phyloP scores from a whole-genome alignment of 2,797 vertebrate species.

The Brotula barbata region DNA sequence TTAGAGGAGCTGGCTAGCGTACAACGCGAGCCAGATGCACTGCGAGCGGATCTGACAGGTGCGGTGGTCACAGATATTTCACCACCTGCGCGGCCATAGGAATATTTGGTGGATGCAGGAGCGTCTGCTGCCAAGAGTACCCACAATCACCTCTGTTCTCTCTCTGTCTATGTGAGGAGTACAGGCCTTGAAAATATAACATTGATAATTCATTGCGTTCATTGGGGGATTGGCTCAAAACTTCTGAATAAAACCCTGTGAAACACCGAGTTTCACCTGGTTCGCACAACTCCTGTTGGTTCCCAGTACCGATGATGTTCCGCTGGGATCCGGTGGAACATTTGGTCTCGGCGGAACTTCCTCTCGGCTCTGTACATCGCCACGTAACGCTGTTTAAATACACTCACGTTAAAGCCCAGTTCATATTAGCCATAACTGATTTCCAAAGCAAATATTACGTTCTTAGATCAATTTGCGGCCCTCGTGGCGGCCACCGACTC shows the following conservation, averaged over 20 bases:
- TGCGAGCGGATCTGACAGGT: slow-evolving; percentile 65
- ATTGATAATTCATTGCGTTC: slow-evolving; percentile 69
- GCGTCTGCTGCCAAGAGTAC: slow-evolving; percentile 31
- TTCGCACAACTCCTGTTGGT: slow-evolving; percentile 24
- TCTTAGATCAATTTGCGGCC: background rate
- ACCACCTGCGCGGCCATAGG: slow-evolving; percentile 64
- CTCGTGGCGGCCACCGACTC: background rate
- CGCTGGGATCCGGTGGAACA: slow-evolving; percentile 10
- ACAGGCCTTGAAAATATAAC: slow-evolving; percentile 49
- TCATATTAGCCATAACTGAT: background rate
- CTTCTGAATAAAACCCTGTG: slow-evolving; percentile 61
- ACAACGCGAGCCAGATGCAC: slow-evolving; percentile 67
- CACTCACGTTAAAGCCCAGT: background rate
- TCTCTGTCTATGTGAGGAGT: slow-evolving; percentile 32
- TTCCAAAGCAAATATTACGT: background rate
- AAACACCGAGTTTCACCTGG: slow-evolving; percentile 42
- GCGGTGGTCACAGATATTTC: slow-evolving; percentile 70
- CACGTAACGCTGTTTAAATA: too few species aligned
- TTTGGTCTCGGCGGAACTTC: background rate
- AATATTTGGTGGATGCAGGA: slow-evolving; percentile 58
- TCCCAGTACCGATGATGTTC: slow-evolving; percentile 17
- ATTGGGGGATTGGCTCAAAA: slow-evolving; percentile 47
- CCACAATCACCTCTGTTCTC: slow-evolving; percentile 31
- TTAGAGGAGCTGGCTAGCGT: slow-evolving; percentile 60
- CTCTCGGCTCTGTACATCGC: too few species aligned